Base-by-base conservation (phyloP, 2,888 invertebrate species). In the Griposia aprilina region DNA sequence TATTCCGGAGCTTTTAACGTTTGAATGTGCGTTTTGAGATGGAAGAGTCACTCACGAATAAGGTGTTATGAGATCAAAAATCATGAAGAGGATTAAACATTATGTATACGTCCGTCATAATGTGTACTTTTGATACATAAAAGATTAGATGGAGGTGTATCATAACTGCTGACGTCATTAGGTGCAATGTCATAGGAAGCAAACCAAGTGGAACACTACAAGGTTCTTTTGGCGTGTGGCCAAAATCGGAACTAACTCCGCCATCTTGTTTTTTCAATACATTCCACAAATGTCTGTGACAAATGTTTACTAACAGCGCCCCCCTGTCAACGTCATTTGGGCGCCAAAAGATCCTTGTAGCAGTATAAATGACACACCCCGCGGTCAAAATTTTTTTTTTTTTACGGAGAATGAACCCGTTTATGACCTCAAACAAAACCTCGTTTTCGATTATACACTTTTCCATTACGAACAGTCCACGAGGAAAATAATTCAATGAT, bases 401-500 rank as follows among this genome's bases (percentile, higher is more conserved):
- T 48, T 66, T 36, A 26, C 36, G 17, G 6, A 52, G 13, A n/a
- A 57, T 45, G 13, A 15, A 30, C 30, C 13, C 11, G 15, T 60
- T 59, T 50, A 13, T 30, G 36, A 55, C 10, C 11, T 30, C 30
- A 71, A 79, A 75, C 45, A 82, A 65, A 57, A 48, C 52, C 26
- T 72, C 26, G 52, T 36, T 62, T 41, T 17, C 36, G 17, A 68
- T 23, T 26, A 13, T 17, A n/a, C 6, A 57, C 52, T 71, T 76
- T 81, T 74, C 70, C 50, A 79, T 60, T 41, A 48, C 23, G 59
- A 65, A 55, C 69, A 60, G 77, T 70, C 52, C 57, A 71, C 62
- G 75, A 72, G 55, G 60, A 78, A 74, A 70, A 80, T 78, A 78
- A 82, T 82, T 80, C 68, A 82, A 83, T 80, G 71, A 78, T 77